These are phyloP conservation scores for Metalampra italica DNA, from an alignment of 2,888 invertebrate genomes.

Conservation along the genomic window DNA sequence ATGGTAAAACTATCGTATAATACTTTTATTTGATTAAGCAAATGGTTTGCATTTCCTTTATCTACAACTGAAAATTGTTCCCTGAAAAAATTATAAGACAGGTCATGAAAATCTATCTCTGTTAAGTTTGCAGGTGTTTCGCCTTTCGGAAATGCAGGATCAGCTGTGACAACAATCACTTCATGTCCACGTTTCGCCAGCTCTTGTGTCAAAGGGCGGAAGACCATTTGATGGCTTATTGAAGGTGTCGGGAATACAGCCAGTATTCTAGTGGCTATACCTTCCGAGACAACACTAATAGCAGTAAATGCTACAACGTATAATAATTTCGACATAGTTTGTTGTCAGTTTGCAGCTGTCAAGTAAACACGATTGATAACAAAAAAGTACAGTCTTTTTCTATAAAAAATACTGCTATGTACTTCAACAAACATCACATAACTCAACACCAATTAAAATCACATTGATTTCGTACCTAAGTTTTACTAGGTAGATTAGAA, in stretches of 20 bases:
- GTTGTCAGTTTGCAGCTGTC: not conserved
- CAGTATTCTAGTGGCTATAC: conserved; percentile 26
- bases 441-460: too few species aligned
- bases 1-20: not conserved
- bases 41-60: conserved; percentile 14
- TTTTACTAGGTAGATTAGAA: too few species aligned
- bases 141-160: conserved; percentile 44
- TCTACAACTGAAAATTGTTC: conserved; percentile 13
- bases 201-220: conserved; percentile 49
- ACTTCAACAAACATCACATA: too few species aligned
- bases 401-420: too few species aligned
- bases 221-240: conserved; percentile 65
- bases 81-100: conserved; percentile 30
- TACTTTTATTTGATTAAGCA: conserved; percentile 16
- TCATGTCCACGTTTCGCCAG: conserved; percentile 62
- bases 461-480: too few species aligned
- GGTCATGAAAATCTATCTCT: conserved; percentile 51
- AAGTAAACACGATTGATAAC: too few species aligned
- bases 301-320: not conserved
- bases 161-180: conserved; percentile 53
- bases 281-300: not conserved
- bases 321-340: not conserved
- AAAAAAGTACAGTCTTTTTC: too few species aligned
- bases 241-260: conserved; percentile 51
- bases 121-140: conserved; percentile 42